phyloP scores from a whole-genome alignment of 2,888 invertebrate species.

The Heteromyza rotundicornis region DNA sequence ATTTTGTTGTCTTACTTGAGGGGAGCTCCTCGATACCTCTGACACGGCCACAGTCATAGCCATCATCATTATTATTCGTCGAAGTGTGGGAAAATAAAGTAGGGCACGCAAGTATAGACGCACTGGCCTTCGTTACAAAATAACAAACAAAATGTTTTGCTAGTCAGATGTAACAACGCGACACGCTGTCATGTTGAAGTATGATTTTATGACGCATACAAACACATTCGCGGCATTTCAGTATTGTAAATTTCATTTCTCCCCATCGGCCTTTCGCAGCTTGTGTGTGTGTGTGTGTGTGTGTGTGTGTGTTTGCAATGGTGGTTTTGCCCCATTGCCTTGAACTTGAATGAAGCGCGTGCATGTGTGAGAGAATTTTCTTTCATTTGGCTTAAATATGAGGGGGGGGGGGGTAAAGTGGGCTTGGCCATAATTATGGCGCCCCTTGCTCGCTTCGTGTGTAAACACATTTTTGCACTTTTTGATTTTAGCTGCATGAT shows the following conservation, averaged over 20 bases:
- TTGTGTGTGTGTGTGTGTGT: too few species aligned
- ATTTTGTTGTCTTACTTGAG: too few species aligned
- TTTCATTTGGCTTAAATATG: neutral
- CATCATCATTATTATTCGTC: too few species aligned
- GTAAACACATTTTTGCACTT: neutral
- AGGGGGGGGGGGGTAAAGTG: neutral
- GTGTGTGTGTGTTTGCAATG: too few species aligned
- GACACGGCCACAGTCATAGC: too few species aligned
- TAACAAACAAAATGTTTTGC: neutral
- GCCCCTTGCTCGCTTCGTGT: neutral
- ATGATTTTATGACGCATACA: slow-evolving; percentile 4
- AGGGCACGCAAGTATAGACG: slow-evolving; percentile 3
- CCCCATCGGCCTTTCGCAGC: too few species aligned
- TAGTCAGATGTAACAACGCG: neutral
- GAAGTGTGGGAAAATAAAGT: neutral
- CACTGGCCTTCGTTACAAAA: neutral
- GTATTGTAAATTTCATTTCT: too few species aligned
- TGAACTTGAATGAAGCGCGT: neutral
- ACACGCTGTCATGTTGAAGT: neutral
- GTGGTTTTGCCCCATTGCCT: neutral
- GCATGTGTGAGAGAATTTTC: neutral
- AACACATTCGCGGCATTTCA: neutral
- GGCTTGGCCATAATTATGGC: neutral
- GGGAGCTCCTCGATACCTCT: too few species aligned
- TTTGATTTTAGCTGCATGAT: neutral